phyloP scores from a whole-genome alignment of 2,888 invertebrate species.

The Pyrocoelia pectoralis region DNA sequence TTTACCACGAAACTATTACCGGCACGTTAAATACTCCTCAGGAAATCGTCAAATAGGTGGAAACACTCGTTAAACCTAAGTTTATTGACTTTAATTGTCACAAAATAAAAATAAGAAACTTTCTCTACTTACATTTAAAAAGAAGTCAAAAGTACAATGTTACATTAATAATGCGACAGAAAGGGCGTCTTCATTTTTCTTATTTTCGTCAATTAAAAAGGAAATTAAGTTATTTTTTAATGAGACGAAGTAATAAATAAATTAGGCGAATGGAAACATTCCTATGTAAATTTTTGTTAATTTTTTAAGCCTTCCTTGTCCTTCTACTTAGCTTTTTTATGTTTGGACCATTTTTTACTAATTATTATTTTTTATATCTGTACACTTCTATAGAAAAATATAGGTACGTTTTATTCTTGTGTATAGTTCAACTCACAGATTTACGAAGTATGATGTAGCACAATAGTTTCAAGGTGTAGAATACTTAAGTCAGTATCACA shows the following conservation, averaged over 20 bases:
- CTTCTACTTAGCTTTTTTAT: too few relatives aligned
- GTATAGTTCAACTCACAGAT: too few relatives aligned
- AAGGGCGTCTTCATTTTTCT: conserved; percentile 2
- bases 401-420: too few relatives aligned
- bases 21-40: conserved; percentile 45
- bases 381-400: too few relatives aligned
- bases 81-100: conserved; percentile 36
- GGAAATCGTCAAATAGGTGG: conserved; percentile 48
- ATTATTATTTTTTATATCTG: too few relatives aligned
- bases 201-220: conserved; percentile 11
- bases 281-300: neutral
- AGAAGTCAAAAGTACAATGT: neutral
- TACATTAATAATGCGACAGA: conserved; percentile 9
- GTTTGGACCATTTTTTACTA: too few relatives aligned
- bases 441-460: too few relatives aligned
- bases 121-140: neutral
- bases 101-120: neutral
- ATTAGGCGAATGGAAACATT: neutral
- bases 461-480: too few relatives aligned
- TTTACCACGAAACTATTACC: conserved; percentile 49
- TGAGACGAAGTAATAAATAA: conserved; percentile 2
- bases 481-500: too few relatives aligned
- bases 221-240: conserved; percentile 13
- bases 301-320: neutral
- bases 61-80: conserved; percentile 45